Evolutionary conservation across 1,140 invertebrate species (phyloP), one percentile per base, ranked within the genome.

Genomic region (Polypedilum pembai): DNA sequence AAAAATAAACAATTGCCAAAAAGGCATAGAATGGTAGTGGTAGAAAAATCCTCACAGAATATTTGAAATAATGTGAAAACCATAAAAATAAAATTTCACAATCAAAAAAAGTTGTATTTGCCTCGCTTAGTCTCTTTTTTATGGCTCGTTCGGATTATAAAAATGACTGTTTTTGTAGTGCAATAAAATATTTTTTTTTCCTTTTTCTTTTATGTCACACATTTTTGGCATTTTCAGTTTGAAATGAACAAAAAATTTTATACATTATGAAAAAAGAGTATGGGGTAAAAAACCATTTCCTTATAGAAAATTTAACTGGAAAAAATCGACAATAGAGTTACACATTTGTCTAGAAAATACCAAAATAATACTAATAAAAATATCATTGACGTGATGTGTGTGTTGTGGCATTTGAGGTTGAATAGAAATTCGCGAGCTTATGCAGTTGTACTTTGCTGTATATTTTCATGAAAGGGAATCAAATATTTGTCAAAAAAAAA

Each of bases 401-500:
- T 33, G 24, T n/a, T 12, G 45, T 56, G 45, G 45, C 45, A 56
- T 56, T 56, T 56, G 12, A 56, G 45, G 45, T 56, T 33, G 24
- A 33, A 33, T 33, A 33, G 24, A 33, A 33, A 33, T 33, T 56
- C 45, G 12, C 45, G n/a, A 56, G 12, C 12, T n/a, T 56, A 56
- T 56, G 4, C 12, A 56, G 45, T 3, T 12, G 12, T 56, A 56
- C 24, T 33, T 33, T 33, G 24, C 24, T 33, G 5, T 33, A 33
- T 33, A 33, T 33, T 1, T 56, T 12, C 45, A 56, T 56, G 45
- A n/a, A 56, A 56, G 4, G 45, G 45, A 56, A 56, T 56, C 45
- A 56, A 56, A 56, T 56, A 56, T 56, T 56, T 56, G 45, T 56
- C 45, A 56, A 56, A 56, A 56, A 45, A 56, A 56, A 45, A 15